Base-by-base conservation (phyloP, 2,888 invertebrate genomes). In the Galerucella nymphaeae region DNA sequence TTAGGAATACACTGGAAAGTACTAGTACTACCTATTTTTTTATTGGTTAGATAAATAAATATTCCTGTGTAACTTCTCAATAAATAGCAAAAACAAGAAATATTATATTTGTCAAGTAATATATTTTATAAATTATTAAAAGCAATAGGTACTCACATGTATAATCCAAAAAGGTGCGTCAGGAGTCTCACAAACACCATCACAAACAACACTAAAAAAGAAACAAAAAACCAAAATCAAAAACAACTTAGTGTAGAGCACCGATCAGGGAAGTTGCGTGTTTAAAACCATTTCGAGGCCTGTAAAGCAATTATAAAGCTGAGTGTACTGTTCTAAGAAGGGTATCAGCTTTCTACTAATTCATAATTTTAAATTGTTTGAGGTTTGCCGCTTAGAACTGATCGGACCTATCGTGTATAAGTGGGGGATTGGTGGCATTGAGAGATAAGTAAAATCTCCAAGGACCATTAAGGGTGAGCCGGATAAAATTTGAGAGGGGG, bases 391-490 rank as follows among this genome's bases (percentile, higher is more conserved):
- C 79, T 78, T 70, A 75, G 76, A 72, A 76, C 62, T 66, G 75
- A 68, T 74, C 71, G 76, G 76, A 72, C 74, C 74, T 74, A 73
- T 75, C 74, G 74, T 69, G 6, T 62, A 4, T 38, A 16, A 42
- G 38, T 18, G 41, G 80, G 80, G 63, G 81, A 80, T 77, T 80
- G 80, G 70, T 78, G 78, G 78, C 77, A 77, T 76, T 76, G 75
- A 72, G 75, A 72, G 76, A 76, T 76, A 76, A 76, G 75, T 72
- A 58, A 73, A 76, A 71, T 70, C 76, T 67, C 74, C 64, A 55
- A 80, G 82, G 81, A 79, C 81, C 84, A 84, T 83, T 81, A 82
- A 81, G 83, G 83, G 82, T 82, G 79, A 81, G 80, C 78, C 79
- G 65, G 62, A 79, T 81, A 81, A 80, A 76, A 78, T 78, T 75